phyloP scores from a whole-genome alignment of 1,140 invertebrate genomes.

The Maniola jurtina region DNA sequence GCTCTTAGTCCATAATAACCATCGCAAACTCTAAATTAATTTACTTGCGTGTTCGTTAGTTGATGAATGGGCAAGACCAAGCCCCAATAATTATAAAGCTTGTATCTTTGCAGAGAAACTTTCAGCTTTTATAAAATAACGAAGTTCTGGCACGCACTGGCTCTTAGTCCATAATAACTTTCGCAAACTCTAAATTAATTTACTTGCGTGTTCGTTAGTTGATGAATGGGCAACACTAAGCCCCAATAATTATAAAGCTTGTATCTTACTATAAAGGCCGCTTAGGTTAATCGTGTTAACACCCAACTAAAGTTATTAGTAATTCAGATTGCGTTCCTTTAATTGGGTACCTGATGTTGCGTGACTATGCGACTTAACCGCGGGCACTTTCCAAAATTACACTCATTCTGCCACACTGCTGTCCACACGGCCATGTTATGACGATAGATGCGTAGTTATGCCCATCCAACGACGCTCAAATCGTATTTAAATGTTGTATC shows the following conservation, averaged over 20 bases:
- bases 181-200: slow-evolving; percentile 5
- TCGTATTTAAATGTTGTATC: background rate
- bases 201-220: background rate
- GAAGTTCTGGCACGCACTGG: too few relatives aligned
- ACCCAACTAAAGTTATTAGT: slow-evolving; percentile 24
- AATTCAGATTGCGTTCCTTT: slow-evolving; percentile 37
- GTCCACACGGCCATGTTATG: slow-evolving; percentile 11
- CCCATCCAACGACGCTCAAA: background rate
- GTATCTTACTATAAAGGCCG: slow-evolving; percentile 13
- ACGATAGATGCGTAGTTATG: background rate
- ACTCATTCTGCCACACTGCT: slow-evolving; percentile 30
- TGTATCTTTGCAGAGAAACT: too few relatives aligned
- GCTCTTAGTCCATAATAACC: too few relatives aligned
- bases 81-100: slow-evolving; percentile 4
- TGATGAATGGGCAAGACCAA: background rate
- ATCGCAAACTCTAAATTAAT: slow-evolving; percentile 3
- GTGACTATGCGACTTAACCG: slow-evolving; percentile 41
- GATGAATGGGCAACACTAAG: background rate
- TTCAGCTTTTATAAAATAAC: too few relatives aligned
- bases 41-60: background rate
- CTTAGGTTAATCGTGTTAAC: slow-evolving; percentile 23
- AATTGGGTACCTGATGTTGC: slow-evolving; percentile 44
- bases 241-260: slow-evolving; percentile 4
- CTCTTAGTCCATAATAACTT: too few relatives aligned
- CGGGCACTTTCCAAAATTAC: slow-evolving; percentile 59